phyloP scores from a whole-genome alignment of 2,888 invertebrate genomes.

The Orthosia gothica region DNA sequence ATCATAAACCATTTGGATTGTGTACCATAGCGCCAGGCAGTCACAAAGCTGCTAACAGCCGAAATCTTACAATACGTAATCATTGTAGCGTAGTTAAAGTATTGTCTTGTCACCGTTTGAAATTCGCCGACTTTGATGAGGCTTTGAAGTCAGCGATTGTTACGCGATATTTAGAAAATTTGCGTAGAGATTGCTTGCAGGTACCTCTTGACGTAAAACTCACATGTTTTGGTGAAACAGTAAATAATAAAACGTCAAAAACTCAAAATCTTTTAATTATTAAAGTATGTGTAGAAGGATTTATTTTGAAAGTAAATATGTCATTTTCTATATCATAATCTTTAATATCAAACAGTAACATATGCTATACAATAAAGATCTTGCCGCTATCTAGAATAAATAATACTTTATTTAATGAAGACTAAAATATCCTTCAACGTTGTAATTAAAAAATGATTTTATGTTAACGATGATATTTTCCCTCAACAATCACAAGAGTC shows the following conservation, averaged over 20 bases:
- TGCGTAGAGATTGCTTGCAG: conserved; percentile 9
- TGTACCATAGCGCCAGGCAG: conserved; percentile 70
- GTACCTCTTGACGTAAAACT: conserved; percentile 3
- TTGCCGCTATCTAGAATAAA: conserved; percentile 34
- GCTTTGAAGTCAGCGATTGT: conserved; percentile 70
- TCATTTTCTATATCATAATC: conserved; percentile 26
- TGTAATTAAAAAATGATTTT: conserved; percentile 24
- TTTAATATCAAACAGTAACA: conserved; percentile 34
- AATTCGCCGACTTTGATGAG: conserved; percentile 79
- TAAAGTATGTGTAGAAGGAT: conserved; percentile 6
- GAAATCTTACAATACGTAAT: conserved; percentile 84
- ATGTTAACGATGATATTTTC: conserved; percentile 45
- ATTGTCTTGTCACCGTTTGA: conserved; percentile 87
- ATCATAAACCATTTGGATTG: conserved; percentile 63
- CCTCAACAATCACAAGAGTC: conserved; percentile 23
- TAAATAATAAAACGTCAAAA: conserved; percentile 35
- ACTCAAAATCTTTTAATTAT: conserved; percentile 23
- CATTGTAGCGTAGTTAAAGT: conserved; percentile 86
- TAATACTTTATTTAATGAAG: conserved; percentile 26
- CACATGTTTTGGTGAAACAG: conserved; percentile 35
- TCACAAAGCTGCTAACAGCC: conserved; percentile 73
- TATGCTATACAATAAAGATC: conserved; percentile 17
- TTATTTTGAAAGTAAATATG: conserved; percentile 28
- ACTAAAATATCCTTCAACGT: conserved; percentile 27
- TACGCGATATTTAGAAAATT: conserved; percentile 20